Base-by-base conservation (phyloP, 2,888 invertebrate species). In the Lasioglossum oenotherae region DNA sequence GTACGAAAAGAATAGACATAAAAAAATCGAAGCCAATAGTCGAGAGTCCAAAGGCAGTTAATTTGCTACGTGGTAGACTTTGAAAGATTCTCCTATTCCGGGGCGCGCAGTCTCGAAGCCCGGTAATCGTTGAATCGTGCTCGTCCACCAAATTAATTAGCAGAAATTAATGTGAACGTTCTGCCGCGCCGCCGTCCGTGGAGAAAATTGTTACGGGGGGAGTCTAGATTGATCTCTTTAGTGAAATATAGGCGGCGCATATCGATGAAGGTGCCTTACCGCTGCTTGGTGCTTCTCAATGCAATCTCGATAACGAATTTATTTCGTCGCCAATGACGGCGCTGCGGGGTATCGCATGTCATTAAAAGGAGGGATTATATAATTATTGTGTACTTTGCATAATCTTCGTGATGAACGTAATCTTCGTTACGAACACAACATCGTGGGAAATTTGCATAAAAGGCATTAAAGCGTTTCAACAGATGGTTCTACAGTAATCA, bases 401-500 rank as follows among this genome's bases (percentile, higher is more conserved):
- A 88, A 90, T 87, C 85, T 87, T 90, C 86, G 53, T 87, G 83
- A 89, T 83, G 79, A 84, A 84, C 81, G 80, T 87, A 88, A 90
- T 90, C 89, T 89, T 89, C 81, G 84, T 81, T 78, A 77, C 77
- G 86, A 84, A 81, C 84, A 74, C 83, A 89, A 87, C 89, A 83
- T 80, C 85, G 84, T 73, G 81, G 78, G 85, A 86, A 86, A 91
- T 91, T 91, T 91, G 88, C 91, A 91, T 90, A 88, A 91, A 91
- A 87, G 90, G 87, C 85, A 89, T 90, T 89, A 88, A 88, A 89
- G 88, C 88, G 80, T 88, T 91, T 89, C 86, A 88, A 87, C 91
- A 91, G 91, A 91, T 91, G 91, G 87, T 82, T 87, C 90, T 84
- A 78, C 89, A 90, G 88, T 91, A 91, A 91, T 91, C 91, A 84